Conservation (phyloP, 2,888 invertebrate genomes). For the Calephelis perditalis region DNA sequence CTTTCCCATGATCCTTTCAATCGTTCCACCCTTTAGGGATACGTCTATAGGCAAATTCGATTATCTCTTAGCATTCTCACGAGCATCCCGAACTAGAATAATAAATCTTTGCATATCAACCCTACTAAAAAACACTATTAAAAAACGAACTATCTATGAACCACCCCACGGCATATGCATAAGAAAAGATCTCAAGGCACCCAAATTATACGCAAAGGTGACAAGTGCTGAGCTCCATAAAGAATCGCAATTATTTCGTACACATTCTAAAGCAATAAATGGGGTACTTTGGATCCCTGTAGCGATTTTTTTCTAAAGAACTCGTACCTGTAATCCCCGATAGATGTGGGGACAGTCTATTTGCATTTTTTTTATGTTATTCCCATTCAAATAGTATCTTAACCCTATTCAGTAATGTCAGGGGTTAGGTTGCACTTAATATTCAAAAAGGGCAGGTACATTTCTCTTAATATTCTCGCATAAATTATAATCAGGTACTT, state of each 20-base stretch:
- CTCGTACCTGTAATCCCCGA: constrained; percentile 65
- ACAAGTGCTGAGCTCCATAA: constrained; percentile 64
- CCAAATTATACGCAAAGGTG: constrained; percentile 73
- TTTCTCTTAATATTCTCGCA: constrained; percentile 78
- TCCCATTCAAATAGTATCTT: constrained; percentile 75
- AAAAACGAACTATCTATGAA: constrained; percentile 68
- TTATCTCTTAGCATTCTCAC: constrained; percentile 74
- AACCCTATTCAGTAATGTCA: constrained; percentile 76
- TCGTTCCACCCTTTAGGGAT: constrained; percentile 45
- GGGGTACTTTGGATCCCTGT: constrained; percentile 45
- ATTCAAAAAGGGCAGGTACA: constrained; percentile 79
- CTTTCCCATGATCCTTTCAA: constrained; percentile 64
- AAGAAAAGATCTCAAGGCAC: constrained; percentile 62
- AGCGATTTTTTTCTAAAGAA: constrained; percentile 49
- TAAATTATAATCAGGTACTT: constrained; percentile 80
- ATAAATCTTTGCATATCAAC: constrained; percentile 76
- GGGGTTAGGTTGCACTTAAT: constrained; percentile 79
- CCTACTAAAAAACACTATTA: constrained; percentile 71
- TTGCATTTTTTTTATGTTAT: constrained; percentile 75
- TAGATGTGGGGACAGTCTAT: constrained; percentile 73
- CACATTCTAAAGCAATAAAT: constrained; percentile 39
- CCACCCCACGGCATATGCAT: constrained; percentile 70
- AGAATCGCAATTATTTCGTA: constrained; percentile 39
- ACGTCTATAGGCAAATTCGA: constrained; percentile 76
- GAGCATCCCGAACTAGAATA: constrained; percentile 64